Evolutionary conservation across 2,888 invertebrate species (phyloP).

Genomic region (Germaria angustata): DNA sequence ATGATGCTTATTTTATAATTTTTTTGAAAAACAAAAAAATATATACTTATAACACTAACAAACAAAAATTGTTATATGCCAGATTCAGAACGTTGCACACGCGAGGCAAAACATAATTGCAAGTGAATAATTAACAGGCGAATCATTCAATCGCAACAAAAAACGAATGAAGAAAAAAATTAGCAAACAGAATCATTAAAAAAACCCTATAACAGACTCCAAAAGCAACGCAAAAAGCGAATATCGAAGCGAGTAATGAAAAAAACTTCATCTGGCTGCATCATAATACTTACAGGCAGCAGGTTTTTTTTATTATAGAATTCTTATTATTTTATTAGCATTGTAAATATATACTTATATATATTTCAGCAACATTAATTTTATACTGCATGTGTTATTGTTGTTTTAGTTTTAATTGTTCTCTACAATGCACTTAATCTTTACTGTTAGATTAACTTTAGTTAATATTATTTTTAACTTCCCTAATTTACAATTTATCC

Average conservation of each 20-base stretch:
- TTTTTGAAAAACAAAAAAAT: not conserved
- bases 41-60: not conserved
- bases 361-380: conserved; percentile 43
- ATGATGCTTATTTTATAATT: conserved; percentile 4
- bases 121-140: conserved; percentile 69
- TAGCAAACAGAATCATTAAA: not conserved
- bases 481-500: not conserved
- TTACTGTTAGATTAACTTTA: conserved; percentile 50
- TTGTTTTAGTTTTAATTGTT: conserved; percentile 21
- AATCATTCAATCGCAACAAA: conserved; percentile 31
- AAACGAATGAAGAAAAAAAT: not conserved
- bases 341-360: not conserved
- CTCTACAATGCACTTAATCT: conserved; percentile 43
- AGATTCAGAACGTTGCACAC: conserved; percentile 68
- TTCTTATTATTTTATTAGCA: conserved; percentile 8
- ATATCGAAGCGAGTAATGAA: not conserved
- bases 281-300: not conserved
- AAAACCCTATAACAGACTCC: not conserved
- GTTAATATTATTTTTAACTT: conserved; percentile 21
- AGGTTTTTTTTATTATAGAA: not conserved
- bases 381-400: not conserved
- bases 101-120: conserved; percentile 66
- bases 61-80: conserved; percentile 27
- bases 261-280: not conserved
- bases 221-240: not conserved